These are phyloP conservation scores for Oenanthe melanoleuca DNA, from an alignment of 2,113 vertebrate species.

Conservation along the genomic window DNA sequence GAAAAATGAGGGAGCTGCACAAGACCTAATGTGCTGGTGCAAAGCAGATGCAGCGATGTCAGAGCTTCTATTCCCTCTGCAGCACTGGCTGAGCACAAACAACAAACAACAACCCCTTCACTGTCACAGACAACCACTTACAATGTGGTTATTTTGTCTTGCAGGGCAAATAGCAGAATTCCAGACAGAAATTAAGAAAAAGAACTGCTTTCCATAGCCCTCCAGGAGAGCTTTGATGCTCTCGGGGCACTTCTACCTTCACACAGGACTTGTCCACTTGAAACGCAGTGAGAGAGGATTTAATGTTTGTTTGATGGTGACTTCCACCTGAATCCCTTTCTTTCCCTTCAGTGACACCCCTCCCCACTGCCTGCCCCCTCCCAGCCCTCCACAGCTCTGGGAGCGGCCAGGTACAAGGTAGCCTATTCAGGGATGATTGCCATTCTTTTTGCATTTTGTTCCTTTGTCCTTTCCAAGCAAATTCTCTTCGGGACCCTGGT, in stretches of 20 bases:
- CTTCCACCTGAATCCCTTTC: not conserved
- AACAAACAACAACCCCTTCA: not conserved
- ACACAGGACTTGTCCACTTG: not conserved
- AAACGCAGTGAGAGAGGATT: not conserved
- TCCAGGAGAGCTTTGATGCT: not conserved
- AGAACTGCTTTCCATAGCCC: not conserved
- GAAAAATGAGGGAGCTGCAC: not conserved
- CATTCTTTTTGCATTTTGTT: not conserved
- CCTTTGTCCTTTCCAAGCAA: not conserved
- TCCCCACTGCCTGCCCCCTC: too few relatives aligned
- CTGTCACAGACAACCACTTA: not conserved
- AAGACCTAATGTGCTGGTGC: not conserved
- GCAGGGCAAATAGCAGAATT: not conserved
- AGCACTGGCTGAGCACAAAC: not conserved
- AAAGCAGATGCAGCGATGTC: not conserved
- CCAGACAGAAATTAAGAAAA: not conserved
- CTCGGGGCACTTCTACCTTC: rapidly evolving
- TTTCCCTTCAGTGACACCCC: not conserved
- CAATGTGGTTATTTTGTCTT: not conserved
- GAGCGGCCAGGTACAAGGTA: not conserved
- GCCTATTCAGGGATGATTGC: not conserved
- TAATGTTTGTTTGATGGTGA: not conserved
- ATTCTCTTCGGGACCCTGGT: not conserved
- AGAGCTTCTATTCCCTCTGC: not conserved
- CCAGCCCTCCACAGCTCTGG: slow-evolving; percentile 64